phyloP scores from a whole-genome alignment of 1,140 invertebrate species.

The Drosophila bocqueti region DNA sequence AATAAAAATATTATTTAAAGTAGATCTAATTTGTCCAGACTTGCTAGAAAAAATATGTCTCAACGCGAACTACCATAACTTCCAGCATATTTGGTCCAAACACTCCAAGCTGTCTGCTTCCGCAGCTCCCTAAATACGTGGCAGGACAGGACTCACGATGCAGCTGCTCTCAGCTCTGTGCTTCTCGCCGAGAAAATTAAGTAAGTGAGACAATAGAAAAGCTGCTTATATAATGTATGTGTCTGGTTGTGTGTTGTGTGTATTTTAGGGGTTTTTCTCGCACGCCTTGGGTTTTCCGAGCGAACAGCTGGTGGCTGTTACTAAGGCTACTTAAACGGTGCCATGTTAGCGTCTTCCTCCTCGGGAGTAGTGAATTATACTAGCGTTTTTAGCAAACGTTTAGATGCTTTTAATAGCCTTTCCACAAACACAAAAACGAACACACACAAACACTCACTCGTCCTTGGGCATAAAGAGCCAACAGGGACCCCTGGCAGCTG shows the following conservation, averaged over 20 bases:
- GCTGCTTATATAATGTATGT: constrained; percentile 38
- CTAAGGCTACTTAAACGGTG: constrained; percentile 46
- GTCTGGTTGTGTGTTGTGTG: constrained; percentile 8
- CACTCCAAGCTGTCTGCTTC: neutral
- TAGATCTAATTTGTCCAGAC: no score
- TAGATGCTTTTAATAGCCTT: constrained; percentile 78
- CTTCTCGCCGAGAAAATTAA: constrained; percentile 32
- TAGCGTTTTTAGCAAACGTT: constrained; percentile 76
- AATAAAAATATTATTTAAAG: neutral
- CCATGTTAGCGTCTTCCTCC: constrained; percentile 18
- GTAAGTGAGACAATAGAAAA: constrained; percentile 53
- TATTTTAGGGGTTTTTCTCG: constrained; percentile 12
- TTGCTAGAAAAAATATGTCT: neutral
- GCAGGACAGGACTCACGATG: constrained; percentile 9
- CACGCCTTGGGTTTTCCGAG: constrained; percentile 16
- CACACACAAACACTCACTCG: constrained; percentile 1
- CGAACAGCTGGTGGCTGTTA: constrained; percentile 43
- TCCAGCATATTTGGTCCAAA: constrained; percentile 4
- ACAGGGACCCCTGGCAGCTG: constrained; percentile 45
- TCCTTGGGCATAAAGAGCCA: constrained; percentile 20
- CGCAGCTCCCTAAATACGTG: constrained; percentile 3
- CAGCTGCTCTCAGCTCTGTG: constrained; percentile 28
- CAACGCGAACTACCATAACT: neutral
- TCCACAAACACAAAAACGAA: constrained; percentile 25
- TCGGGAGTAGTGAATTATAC: constrained; percentile 65